Evolutionary conservation across 2,797 vertebrate genomes (phyloP), one percentile per base, ranked within the genome.

Genomic region (Sarcoramphus papa): DNA sequence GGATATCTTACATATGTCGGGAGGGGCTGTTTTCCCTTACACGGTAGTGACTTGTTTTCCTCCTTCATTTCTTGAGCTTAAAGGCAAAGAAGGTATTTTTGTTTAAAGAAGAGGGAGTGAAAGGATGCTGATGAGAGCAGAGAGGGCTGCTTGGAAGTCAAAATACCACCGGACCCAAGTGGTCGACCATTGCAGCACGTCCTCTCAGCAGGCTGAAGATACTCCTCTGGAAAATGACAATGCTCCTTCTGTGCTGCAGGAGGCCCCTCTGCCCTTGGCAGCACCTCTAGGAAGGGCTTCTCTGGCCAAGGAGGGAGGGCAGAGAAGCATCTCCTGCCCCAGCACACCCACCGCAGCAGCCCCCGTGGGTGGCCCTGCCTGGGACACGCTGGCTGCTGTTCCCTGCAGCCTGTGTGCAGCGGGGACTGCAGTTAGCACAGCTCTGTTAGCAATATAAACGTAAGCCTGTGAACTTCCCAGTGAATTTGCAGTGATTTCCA

Each of bases 401-500:
- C 18, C 51, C 70, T 30, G n/a, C 6, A 5, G 43, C n/a, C 43
- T 5, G 47, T 7, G 9, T 21, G 63, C 37, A 21, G 28, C 0
- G 0, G 31, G 63, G 31, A 43, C 20, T 2, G 0, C 0, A 5
- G 22, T 19, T 20, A 45, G 31, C 23, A 16, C 0, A 0, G 7
- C 11, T 27, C 56, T 30, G 10, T 5, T 31, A 12, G 41, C 43
- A 56, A 63, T 77, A 80, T 33, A 48, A 65, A 1, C 0, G 2
- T 6, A 6, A 59, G 11, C 5, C 57, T 53, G 27, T 9, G 76
- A 59, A 31, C n/a, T 75, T 63, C 51, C 54, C 13, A 9, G 69
- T 1, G 35, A 57, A 77, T 41, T 25, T 4, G 1, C 24, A 11
- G n/a, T 2, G 70, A 77, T 73, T 92, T 78, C 80, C 90, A 93